Evolutionary conservation across 2,113 vertebrate species (phyloP), one percentile per base, ranked within the genome.

Genomic region (Pelecanoides urinatrix): DNA sequence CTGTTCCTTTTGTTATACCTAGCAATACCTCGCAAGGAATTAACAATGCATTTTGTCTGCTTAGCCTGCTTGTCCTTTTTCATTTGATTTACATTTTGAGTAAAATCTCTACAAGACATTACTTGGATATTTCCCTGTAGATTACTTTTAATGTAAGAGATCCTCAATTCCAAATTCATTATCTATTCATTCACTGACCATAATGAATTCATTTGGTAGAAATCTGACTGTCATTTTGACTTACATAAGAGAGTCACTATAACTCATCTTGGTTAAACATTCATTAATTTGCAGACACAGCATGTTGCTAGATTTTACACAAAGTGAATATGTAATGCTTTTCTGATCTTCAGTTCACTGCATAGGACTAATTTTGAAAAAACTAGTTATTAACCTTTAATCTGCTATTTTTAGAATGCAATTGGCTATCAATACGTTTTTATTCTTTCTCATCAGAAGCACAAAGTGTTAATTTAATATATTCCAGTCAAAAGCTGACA

Each of bases 171-270:
- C 44, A 90, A 88, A 94, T 89, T 77, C 40, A 94, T 94, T 97
- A 92, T 44, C 20, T 94, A 68, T 94, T 93, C 55, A 77, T 88
- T 96, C 81, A 87, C 50, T 70, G 47, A 78, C 55, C 1, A 1
- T 87, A 96, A 93, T 96, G 19, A 90, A 96, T 94, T 94, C 47
- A 94, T 95, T 96, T 95, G 61, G 62, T 85, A 85, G 55, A 88
- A 88, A 85, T 74, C 36, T 83, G 84, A 84, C 56, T 90, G 50
- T 82, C 72, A 62, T 94, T 92, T 93, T 94, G 75, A 85, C 88
- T 94, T 92, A 50, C 8, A 8, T 53, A 62, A 86, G 61, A 45
- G 42, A 67, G 62, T 53, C 62, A 55, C 65, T 94, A 22, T 87
- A 92, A 88, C 58, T 84, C 84, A 85, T 82, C 88, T 82, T 94